Evolutionary conservation across 2,113 vertebrate genomes (phyloP).

Genomic region (Azemiops feae): DNA sequence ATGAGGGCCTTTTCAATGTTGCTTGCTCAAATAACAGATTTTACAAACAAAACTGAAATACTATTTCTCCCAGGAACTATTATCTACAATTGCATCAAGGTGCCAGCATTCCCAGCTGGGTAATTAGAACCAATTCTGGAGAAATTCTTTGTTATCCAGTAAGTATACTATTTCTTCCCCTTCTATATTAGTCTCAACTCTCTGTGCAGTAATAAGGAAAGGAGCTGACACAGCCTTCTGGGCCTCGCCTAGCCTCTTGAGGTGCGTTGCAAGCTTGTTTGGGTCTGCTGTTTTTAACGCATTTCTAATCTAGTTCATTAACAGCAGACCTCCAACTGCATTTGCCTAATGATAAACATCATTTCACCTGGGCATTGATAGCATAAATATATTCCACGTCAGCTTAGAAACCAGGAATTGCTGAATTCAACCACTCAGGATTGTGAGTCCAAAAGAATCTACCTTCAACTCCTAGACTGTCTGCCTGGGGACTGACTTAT

Average conservation of each 20-base stretch:
- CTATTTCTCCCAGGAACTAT: background rate
- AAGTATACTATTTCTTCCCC: slow-evolving; percentile 1
- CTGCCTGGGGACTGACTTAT: background rate
- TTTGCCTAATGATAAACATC: background rate
- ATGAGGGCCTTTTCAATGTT: background rate
- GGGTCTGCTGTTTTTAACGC: background rate
- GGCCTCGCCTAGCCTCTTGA: background rate
- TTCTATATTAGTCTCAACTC: background rate
- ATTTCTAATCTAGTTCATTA: background rate
- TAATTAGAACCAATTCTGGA: background rate
- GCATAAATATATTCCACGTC: background rate
- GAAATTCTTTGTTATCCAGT: background rate
- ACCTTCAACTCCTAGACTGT: background rate
- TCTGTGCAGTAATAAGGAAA: background rate
- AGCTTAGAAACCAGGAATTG: background rate
- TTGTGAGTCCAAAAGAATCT: background rate
- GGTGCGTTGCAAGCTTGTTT: background rate
- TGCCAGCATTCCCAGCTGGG: background rate
- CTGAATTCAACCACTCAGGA: background rate
- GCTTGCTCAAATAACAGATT: background rate
- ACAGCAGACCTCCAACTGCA: background rate
- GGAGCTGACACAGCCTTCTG: background rate
- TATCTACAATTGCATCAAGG: background rate
- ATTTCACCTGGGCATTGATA: background rate
- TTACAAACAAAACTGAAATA: background rate